Evolutionary conservation across 1,140 invertebrate species (phyloP), one percentile per base, ranked within the genome.

Genomic region (Tribolium castaneum): DNA sequence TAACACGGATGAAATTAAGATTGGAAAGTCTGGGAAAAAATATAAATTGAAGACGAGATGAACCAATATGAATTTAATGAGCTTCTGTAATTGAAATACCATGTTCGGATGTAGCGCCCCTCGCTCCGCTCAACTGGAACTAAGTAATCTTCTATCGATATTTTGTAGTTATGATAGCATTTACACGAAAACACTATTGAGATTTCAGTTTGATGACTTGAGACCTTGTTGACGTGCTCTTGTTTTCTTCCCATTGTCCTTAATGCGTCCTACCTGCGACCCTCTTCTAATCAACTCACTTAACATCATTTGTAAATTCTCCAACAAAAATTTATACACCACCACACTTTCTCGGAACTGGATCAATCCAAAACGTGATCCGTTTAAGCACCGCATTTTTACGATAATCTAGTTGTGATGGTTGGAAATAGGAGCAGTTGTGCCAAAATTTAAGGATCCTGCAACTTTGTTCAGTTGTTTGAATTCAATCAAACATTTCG

Each of bases 31-130:
- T 73, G 71, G 30, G 71, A 73, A 73, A 73, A 73, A 73, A 73
- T 73, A 73, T 73, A 73, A 73, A 73, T 54, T 73, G 71, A 73
- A 73, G 71, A 73, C 71, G 71, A 73, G 71, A 73, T 73, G 54
- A 66, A 76, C 62, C 62, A 77, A 77, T 77, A 77, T 71, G 66
- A 77, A 77, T 77, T 77, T 77, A 77, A 77, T 77, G 76, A 77
- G 76, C 76, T 77, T 49, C 62, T 70, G 62, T 77, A 77, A 77
- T 77, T 77, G 76, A 77, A 77, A 77, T 77, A 77, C 62, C 76
- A 72, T 77, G 76, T 77, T 70, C 54, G 45, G 62, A 70, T 30
- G 62, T 51, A 9, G 39, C 16, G 52, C 56, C 73, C 73, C 56
- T 62, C 73, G 73, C 52, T 62, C 73, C 73, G 56, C 56, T 75